A percentile compares a stretch with the other conserved stretches of the same genome.
These are phyloP conservation scores for Tragopan temminckii DNA, from an alignment of 2,797 vertebrate species.

Conservation along the genomic window DNA sequence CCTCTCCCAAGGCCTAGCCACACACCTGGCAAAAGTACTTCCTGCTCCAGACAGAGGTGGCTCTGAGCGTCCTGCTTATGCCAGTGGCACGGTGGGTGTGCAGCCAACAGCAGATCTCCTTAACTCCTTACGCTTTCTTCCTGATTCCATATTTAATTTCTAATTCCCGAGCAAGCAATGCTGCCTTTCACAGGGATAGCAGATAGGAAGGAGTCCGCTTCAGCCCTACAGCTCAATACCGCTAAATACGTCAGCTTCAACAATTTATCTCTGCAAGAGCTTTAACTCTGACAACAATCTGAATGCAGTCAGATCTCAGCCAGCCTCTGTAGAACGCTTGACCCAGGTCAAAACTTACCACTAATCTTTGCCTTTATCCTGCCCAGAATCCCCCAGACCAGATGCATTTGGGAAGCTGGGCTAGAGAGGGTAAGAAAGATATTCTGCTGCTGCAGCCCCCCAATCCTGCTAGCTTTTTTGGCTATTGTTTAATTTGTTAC, in stretches of 20 bases:
- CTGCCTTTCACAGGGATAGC: neutral
- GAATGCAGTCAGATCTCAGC: neutral
- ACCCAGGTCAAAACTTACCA: neutral
- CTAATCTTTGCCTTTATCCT: neutral
- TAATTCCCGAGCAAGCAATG: neutral
- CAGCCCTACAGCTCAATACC: neutral
- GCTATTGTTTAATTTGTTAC: slow-evolving; percentile 9
- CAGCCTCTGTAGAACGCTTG: neutral
- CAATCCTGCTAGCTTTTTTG: neutral
- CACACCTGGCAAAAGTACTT: neutral
- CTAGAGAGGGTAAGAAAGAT: neutral
- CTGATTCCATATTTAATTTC: neutral
- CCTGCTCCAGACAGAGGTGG: neutral
- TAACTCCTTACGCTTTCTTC: neutral
- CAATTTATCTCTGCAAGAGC: neutral
- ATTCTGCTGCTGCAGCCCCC: neutral
- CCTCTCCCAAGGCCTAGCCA: neutral
- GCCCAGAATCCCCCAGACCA: neutral
- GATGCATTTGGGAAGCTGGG: neutral
- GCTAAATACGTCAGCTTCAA: no score
- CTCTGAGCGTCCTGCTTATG: neutral
- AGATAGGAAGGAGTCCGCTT: neutral
- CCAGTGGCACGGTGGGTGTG: neutral
- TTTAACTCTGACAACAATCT: neutral
- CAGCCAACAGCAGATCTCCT: neutral